phyloP scores from a whole-genome alignment of 2,888 invertebrate species.

The Agriotes lineatus region DNA sequence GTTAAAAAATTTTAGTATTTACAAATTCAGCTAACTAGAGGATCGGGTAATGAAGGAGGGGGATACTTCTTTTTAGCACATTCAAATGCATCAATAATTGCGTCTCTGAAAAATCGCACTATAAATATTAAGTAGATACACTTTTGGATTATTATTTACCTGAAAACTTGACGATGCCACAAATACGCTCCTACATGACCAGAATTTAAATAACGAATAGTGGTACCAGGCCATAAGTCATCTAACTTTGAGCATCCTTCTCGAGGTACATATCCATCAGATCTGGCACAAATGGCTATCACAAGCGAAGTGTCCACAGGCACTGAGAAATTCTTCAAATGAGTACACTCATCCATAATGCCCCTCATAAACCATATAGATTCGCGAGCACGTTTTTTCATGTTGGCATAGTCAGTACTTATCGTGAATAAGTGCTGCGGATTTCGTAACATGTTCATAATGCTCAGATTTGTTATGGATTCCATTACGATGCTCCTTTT shows the following conservation, averaged over 20 bases:
- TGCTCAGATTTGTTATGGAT: neutral
- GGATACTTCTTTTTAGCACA: constrained; percentile 70
- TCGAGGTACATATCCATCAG: constrained; percentile 92
- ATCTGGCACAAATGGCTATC: constrained; percentile 90
- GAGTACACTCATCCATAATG: constrained; percentile 99
- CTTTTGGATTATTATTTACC: constrained; percentile 72
- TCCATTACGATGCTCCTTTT: neutral
- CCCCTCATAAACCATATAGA: constrained; percentile 95
- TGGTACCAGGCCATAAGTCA: constrained; percentile 94
- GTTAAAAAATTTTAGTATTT: neutral
- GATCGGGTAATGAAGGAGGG: constrained; percentile 44
- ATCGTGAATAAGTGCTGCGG: constrained; percentile 9
- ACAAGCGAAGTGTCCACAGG: constrained; percentile 91
- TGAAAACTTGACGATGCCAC: constrained; percentile 87
- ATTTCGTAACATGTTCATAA: constrained; percentile 16
- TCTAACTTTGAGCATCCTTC: constrained; percentile 85
- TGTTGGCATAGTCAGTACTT: constrained; percentile 70
- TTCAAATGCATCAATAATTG: constrained; percentile 83
- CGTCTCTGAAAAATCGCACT: constrained; percentile 70
- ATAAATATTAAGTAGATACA: neutral
- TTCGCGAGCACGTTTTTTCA: constrained; percentile 81
- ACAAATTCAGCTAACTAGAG: neutral
- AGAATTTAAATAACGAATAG: constrained; percentile 87
- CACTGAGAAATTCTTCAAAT: constrained; percentile 91
- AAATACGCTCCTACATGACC: constrained; percentile 93